Evolutionary conservation across 1,140 invertebrate species (phyloP).

Genomic region (Lordiphosa mommai): DNA sequence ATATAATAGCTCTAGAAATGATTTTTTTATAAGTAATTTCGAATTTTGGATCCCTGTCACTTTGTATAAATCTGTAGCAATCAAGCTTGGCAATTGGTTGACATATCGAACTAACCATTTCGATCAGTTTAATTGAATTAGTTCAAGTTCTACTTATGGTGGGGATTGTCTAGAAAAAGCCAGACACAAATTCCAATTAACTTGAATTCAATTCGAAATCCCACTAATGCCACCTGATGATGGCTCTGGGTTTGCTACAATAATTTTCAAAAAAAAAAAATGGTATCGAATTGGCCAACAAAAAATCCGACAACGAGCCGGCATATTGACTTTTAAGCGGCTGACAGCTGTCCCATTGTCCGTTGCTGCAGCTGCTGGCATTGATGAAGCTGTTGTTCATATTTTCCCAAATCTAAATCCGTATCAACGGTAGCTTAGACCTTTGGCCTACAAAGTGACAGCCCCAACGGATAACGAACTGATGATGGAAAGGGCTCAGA

Average conservation of each 20-base stretch:
- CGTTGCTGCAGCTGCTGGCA: neutral
- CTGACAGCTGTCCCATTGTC: conserved; percentile 5
- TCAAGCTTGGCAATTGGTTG: too few relatives aligned
- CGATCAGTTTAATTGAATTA: too few relatives aligned
- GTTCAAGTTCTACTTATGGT: too few relatives aligned
- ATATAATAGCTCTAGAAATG: too few relatives aligned
- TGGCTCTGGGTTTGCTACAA: neutral
- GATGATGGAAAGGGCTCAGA: neutral
- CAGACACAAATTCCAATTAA: conserved; percentile 15
- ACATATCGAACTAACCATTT: too few relatives aligned
- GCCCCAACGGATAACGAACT: neutral
- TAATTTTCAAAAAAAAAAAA: conserved; percentile 13
- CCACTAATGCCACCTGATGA: conserved; percentile 12
- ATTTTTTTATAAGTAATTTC: too few relatives aligned
- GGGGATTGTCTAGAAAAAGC: neutral
- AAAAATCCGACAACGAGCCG: conserved; percentile 2
- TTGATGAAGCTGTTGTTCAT: conserved; percentile 6
- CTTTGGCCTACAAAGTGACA: neutral
- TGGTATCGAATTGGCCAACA: conserved; percentile 2
- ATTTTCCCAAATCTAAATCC: conserved; percentile 3
- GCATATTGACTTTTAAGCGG: conserved; percentile 8
- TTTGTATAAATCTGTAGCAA: too few relatives aligned
- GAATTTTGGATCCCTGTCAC: too few relatives aligned
- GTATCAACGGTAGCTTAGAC: conserved; percentile 6
- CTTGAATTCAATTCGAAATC: conserved; percentile 15